Percentiles rank a stretch among this genome's conserved stretches.
These are phyloP conservation scores for Pyrrhopygopsis socrates DNA, from an alignment of 2,888 invertebrate species.

Conservation along the genomic window DNA sequence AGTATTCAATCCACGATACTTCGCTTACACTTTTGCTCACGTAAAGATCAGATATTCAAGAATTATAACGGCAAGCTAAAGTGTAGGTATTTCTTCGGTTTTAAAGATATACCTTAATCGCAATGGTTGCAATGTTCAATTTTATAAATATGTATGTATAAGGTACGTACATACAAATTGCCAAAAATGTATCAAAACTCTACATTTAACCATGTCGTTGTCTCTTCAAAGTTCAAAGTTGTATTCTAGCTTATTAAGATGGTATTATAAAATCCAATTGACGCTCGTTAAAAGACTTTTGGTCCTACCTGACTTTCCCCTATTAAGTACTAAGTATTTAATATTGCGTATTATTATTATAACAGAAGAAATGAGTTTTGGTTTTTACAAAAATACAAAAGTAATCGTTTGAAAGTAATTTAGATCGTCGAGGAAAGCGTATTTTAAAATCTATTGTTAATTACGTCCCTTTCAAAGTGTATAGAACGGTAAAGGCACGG, in stretches of 20 bases:
- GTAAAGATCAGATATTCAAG: not conserved
- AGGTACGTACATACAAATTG: constrained; percentile 88
- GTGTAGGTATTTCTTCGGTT: not conserved
- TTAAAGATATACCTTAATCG: not conserved
- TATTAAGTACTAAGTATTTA: constrained; percentile 87
- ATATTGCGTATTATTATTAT: constrained; percentile 88
- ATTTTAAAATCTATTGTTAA: constrained; percentile 94
- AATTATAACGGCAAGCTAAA: not conserved
- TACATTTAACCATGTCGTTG: constrained; percentile 92
- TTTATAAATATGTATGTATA: constrained; percentile 83
- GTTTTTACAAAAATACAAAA: constrained; percentile 92
- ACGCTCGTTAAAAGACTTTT: constrained; percentile 91
- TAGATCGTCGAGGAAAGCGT: constrained; percentile 91
- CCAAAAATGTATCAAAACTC: constrained; percentile 90
- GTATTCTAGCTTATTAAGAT: constrained; percentile 92
- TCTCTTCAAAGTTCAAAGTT: constrained; percentile 91
- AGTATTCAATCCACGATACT: not conserved
- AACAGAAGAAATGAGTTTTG: constrained; percentile 90
- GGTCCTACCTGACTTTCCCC: constrained; percentile 92
- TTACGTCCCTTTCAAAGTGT: constrained; percentile 95
- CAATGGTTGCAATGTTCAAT: constrained; percentile 83
- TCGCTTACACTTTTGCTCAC: not conserved
- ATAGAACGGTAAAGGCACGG: constrained; percentile 95
- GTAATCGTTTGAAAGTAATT: constrained; percentile 91
- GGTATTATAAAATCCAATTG: constrained; percentile 91